Percentiles rank a stretch among this genome's conserved stretches.
Evolutionary conservation across 2,797 vertebrate species (phyloP).

Genomic region (Poeciliopsis turneri): DNA sequence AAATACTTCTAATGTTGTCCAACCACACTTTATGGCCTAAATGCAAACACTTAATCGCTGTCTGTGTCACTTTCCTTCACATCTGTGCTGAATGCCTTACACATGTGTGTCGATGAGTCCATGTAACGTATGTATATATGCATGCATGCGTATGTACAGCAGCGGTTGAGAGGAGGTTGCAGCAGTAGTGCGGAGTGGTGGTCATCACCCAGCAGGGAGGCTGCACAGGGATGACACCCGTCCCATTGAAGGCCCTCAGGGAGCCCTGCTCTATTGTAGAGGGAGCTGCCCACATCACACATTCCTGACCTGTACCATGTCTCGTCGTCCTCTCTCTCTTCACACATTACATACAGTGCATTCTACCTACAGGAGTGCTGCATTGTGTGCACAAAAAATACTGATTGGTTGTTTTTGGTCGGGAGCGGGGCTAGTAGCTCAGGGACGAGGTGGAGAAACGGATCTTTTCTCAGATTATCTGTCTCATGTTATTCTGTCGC

Average conservation of each 20-base stretch:
- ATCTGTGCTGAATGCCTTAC: neutral
- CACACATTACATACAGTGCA: constrained; percentile 35
- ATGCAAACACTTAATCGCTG: neutral
- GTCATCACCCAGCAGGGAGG: constrained; percentile 75
- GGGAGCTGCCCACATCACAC: constrained; percentile 67
- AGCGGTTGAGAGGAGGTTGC: constrained; percentile 73
- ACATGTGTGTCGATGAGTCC: constrained; percentile 19
- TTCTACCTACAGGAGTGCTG: neutral
- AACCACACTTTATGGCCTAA: neutral
- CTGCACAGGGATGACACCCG: constrained; percentile 71
- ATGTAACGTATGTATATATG: constrained; percentile 20
- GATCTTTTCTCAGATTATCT: too few relatives aligned
- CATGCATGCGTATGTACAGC: constrained; percentile 49
- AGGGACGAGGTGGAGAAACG: too few relatives aligned
- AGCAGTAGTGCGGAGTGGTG: constrained; percentile 70
- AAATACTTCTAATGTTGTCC: constrained; percentile 6
- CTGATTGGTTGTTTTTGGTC: too few relatives aligned
- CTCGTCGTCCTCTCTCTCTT: constrained; percentile 32
- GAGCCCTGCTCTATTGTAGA: constrained; percentile 75
- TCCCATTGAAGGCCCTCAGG: constrained; percentile 73
- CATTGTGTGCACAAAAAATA: neutral
- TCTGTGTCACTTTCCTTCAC: neutral
- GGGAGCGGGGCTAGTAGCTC: too few relatives aligned
- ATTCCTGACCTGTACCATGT: constrained; percentile 64
- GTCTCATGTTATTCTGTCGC: too few relatives aligned